Base-by-base conservation (phyloP, 2,888 invertebrate species). In the Trissolcus brochymenae region DNA sequence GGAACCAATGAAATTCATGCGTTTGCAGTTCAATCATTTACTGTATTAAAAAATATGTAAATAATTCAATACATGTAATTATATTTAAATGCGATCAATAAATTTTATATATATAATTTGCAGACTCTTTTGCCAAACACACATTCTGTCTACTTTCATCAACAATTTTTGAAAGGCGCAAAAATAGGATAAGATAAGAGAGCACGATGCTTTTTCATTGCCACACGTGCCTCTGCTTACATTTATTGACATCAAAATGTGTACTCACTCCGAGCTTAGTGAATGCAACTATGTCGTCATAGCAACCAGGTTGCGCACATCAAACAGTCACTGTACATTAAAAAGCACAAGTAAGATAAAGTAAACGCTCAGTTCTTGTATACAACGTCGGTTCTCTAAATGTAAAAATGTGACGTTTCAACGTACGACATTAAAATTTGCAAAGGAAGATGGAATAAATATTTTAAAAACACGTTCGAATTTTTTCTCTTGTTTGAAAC, bases 221-320 rank as follows among this genome's bases (percentile, higher is more conserved):
- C 35, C 11, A 9, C 25, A 25, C 6, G 25, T 25, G 25, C 25
- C 25, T 25, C 25, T 43, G 11, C 14, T 7, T 55, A 4, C 13
- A 40, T 11, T 40, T 40, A 17, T 57, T 43, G 17, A 49, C 17
- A 50, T 46, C 43, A n/a, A 66, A 57, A 57, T 49, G 53, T 54
- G 68, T 57, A 21, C 40, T 17, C 35, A 35, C 35, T 35, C 35
- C 11, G 35, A 29, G 17, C 13, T 41, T 57, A 59, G 59, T 35
- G 53, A 54, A 54, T 21, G 59, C 29, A 64, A 75, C 53, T 76
- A 76, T 62, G 84, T 84, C 67, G 82, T 82, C 86, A 67, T 82
- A 81, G 84, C 79, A 85, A 87, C 85, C 77, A 70, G 43, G 72
- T 67, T 76, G 81, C 81, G 82, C 84, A 81, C 79, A 68, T 81